These are phyloP conservation scores for Actinopyga echinites DNA, from an alignment of 53 echinoderm and acorn worm genomes.

Conservation along the genomic window DNA sequence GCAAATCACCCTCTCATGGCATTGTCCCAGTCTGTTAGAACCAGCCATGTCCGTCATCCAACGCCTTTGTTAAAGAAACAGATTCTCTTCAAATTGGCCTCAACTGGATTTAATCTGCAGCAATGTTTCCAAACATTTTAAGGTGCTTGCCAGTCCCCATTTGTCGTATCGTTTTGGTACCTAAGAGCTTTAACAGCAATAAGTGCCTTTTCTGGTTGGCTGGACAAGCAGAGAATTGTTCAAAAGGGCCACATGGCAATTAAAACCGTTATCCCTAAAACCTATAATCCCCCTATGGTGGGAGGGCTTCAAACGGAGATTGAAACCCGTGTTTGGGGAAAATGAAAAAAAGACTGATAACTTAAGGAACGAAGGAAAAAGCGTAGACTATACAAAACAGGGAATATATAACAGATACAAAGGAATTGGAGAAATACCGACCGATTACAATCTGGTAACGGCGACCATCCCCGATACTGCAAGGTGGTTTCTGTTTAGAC, in stretches of 20 bases:
- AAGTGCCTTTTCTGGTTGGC: constrained; percentile 37
- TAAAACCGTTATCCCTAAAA: constrained; percentile 31
- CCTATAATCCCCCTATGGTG: constrained; percentile 17
- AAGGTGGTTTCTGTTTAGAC: too few species aligned
- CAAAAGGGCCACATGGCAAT: constrained; percentile 19
- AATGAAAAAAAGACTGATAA: too few species aligned
- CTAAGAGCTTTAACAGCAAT: constrained; percentile 20
- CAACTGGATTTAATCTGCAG: constrained; percentile 13
- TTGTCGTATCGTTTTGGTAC: neutral
- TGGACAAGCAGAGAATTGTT: neutral
- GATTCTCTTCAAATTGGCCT: constrained; percentile 11
- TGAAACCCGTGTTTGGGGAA: too few species aligned
- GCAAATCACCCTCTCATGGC: neutral
- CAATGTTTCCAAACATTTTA: constrained; percentile 43
- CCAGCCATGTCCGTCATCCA: constrained; percentile 17
- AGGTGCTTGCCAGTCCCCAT: constrained; percentile 31
- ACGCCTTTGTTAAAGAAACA: neutral
- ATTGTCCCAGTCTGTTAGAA: neutral
- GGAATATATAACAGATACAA: too few species aligned
- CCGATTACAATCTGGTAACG: too few species aligned
- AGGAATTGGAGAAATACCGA: too few species aligned
- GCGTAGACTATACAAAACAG: too few species aligned
- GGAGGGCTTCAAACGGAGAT: neutral
- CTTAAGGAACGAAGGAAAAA: too few species aligned
- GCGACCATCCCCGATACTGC: too few species aligned